Percentiles rank a stretch among this genome's conserved stretches.
Conservation (phyloP, 2,113 vertebrate species). For the Grantiella picta region DNA sequence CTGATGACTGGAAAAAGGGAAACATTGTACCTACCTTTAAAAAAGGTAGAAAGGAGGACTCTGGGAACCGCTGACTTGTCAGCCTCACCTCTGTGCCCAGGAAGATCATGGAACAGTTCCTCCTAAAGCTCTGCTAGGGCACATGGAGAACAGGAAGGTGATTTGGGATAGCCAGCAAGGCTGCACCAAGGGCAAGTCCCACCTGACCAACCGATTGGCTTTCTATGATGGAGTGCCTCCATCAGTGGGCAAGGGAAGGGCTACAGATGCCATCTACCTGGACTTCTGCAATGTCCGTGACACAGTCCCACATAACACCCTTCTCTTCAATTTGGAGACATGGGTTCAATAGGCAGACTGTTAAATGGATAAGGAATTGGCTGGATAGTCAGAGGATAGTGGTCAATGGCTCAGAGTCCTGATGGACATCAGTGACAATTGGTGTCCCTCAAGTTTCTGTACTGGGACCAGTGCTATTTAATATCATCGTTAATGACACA, state of each 20-base stretch:
- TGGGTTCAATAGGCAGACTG: rapidly evolving
- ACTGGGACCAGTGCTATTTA: neutral
- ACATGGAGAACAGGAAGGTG: neutral
- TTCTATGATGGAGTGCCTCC: neutral
- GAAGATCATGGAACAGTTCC: neutral
- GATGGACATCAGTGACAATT: neutral
- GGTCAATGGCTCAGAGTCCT: neutral
- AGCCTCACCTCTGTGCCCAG: neutral
- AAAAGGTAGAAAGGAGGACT: neutral
- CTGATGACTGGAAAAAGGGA: neutral
- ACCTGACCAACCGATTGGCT: rapidly evolving
- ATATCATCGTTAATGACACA: neutral
- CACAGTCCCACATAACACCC: neutral
- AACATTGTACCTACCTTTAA: neutral
- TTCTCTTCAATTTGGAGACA: neutral
- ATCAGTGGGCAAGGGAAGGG: neutral
- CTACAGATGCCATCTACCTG: too few relatives aligned
- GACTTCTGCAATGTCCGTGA: neutral
- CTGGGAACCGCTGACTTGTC: neutral
- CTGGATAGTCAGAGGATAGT: neutral
- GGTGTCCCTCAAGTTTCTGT: neutral
- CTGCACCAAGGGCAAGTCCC: neutral
- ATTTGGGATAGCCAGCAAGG: neutral
- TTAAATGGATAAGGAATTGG: neutral
- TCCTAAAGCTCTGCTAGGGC: neutral